Conservation (phyloP, 1,140 invertebrate genomes). For the Drosophila repleta region DNA sequence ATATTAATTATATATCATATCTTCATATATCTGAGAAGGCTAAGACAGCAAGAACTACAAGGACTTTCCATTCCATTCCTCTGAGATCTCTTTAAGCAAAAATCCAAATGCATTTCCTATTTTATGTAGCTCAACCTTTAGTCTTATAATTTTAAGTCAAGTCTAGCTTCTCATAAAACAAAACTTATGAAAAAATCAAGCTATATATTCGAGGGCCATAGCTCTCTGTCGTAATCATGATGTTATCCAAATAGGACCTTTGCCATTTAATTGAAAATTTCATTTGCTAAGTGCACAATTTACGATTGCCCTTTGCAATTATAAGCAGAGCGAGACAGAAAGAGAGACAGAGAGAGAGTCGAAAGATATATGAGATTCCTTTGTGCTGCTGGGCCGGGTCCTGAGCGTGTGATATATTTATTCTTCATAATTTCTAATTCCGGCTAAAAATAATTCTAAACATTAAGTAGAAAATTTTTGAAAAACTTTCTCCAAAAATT, state of each 20-base stretch:
- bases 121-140: no score
- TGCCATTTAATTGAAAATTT: slow-evolving; percentile 44
- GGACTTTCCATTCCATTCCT: no score
- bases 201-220: no score
- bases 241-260: not conserved
- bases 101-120: no score
- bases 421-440: slow-evolving; percentile 80
- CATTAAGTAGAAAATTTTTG: slow-evolving; percentile 80
- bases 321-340: slow-evolving; percentile 12
- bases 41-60: no score
- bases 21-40: no score
- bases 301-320: slow-evolving; percentile 64
- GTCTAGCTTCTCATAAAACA: no score
- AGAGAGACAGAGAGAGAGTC: not conserved
- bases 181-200: not conserved
- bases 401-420: slow-evolving; percentile 68
- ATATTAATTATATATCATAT: no score
- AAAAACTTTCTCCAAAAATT: slow-evolving; percentile 72
- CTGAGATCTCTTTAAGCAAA: no score
- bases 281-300: slow-evolving; percentile 68
- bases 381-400: slow-evolving; percentile 20
- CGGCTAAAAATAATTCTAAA: slow-evolving; percentile 78
- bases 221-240: no score
- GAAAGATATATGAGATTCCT: slow-evolving; percentile 50
- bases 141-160: no score